Conservation (phyloP, 2,888 invertebrate species). For the Perizoma affinitatum region DNA sequence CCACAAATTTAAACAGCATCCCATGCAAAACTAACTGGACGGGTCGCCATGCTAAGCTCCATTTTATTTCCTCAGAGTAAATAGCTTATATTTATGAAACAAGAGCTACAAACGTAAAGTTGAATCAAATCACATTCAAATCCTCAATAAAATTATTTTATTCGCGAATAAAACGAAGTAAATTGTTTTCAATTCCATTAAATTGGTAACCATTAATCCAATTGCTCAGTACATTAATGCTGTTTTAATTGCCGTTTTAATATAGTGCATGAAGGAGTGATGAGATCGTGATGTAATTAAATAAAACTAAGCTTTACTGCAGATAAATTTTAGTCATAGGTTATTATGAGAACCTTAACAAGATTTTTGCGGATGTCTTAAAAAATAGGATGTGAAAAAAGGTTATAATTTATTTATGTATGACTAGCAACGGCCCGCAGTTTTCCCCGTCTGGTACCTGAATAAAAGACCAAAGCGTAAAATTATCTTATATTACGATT, state of each 20-base stretch:
- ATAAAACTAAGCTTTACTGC: slow-evolving; percentile 7
- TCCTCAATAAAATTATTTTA: slow-evolving; percentile 14
- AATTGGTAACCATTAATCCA: slow-evolving; percentile 15
- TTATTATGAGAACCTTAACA: too few species aligned
- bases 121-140: slow-evolving; percentile 9
- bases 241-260: slow-evolving; percentile 8
- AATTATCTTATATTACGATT: too few species aligned
- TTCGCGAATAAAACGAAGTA: slow-evolving; percentile 15
- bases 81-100: slow-evolving; percentile 3
- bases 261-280: slow-evolving; percentile 11
- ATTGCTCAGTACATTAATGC: slow-evolving; percentile 12
- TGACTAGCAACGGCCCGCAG: too few species aligned
- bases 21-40: too few species aligned
- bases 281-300: slow-evolving; percentile 8
- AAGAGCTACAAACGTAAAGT: slow-evolving; percentile 1
- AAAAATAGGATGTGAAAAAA: too few species aligned
- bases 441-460: too few species aligned
- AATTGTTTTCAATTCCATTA: slow-evolving; percentile 16
- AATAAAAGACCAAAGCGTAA: too few species aligned
- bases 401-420: too few species aligned
- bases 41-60: too few species aligned
- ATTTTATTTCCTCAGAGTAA: not conserved
- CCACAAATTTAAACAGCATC: too few species aligned
- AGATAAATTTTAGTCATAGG: too few species aligned
- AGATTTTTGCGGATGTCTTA: too few species aligned